These are phyloP conservation scores for Aphodius sticticus DNA, from an alignment of 2,888 invertebrate species.

Conservation along the genomic window DNA sequence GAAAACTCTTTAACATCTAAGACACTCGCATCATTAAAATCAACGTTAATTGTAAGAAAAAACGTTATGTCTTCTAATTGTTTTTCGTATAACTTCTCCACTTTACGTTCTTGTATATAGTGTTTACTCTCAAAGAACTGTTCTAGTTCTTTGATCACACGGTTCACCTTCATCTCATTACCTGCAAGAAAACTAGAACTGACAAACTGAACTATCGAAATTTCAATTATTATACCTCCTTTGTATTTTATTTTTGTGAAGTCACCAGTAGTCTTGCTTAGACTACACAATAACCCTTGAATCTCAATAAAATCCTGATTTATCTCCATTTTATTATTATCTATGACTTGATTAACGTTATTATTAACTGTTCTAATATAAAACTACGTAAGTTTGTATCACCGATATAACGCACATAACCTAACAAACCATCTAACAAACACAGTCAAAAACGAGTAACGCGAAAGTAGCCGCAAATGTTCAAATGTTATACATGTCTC, in stretches of 20 bases:
- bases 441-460: too few species aligned
- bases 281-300: slow-evolving; percentile 50
- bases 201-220: slow-evolving; percentile 11
- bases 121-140: slow-evolving; percentile 39
- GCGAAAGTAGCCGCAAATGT: too few species aligned
- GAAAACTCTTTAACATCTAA: slow-evolving; percentile 48
- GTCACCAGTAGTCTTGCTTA: slow-evolving; percentile 47
- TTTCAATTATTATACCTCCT: slow-evolving; percentile 48
- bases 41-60: slow-evolving; percentile 54
- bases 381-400: too few species aligned
- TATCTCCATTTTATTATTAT: slow-evolving; percentile 49
- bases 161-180: slow-evolving; percentile 49
- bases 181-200: slow-evolving; percentile 42
- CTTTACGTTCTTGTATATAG: slow-evolving; percentile 35
- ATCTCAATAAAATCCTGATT: slow-evolving; percentile 50
- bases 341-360: too few species aligned
- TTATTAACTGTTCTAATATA: too few species aligned
- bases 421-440: too few species aligned
- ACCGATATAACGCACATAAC: too few species aligned
- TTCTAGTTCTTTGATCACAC: slow-evolving; percentile 45
- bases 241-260: slow-evolving; percentile 52
- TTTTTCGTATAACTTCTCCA: slow-evolving; percentile 29
- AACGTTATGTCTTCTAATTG: slow-evolving; percentile 40
- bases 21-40: slow-evolving; percentile 45
- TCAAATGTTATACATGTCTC: too few species aligned